Conservation (phyloP, 2,888 invertebrate species). For the Apamea sordens region DNA sequence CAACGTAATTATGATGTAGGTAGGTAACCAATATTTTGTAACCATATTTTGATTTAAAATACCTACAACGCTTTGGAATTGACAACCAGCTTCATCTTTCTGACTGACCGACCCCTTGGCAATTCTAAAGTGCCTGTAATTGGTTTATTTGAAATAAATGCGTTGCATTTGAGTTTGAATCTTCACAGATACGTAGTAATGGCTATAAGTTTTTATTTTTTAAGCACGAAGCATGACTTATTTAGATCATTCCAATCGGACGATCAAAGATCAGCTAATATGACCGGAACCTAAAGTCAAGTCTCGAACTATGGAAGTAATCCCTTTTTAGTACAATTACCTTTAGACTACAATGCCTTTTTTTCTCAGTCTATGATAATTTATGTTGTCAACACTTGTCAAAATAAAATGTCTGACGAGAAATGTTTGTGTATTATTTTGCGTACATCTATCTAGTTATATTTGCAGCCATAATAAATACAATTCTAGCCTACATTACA, state of each 20-base stretch:
- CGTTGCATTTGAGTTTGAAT: neutral
- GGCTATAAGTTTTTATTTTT: neutral
- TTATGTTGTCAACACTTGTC: constrained; percentile 43
- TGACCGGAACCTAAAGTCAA: too few relatives aligned
- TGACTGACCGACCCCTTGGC: too few relatives aligned
- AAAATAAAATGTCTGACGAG: constrained; percentile 62
- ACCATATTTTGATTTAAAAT: too few relatives aligned
- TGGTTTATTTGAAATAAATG: too few relatives aligned
- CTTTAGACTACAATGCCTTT: neutral
- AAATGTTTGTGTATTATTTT: constrained; percentile 63
- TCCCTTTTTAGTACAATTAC: neutral
- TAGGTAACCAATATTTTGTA: too few relatives aligned
- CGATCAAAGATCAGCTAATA: neutral
- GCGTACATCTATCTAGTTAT: constrained; percentile 61
- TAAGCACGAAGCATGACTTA: neutral
- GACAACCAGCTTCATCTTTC: too few relatives aligned
- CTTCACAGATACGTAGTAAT: neutral
- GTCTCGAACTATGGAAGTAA: neutral
- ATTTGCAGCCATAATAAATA: constrained; percentile 51
- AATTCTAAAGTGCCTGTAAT: too few relatives aligned
- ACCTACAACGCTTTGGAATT: too few relatives aligned
- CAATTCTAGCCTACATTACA: constrained; percentile 66
- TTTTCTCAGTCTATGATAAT: constrained; percentile 16
- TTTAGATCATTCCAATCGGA: neutral
- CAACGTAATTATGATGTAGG: too few relatives aligned